These are phyloP conservation scores for Protonibea diacanthus DNA, from an alignment of 2,797 vertebrate species.

Conservation along the genomic window DNA sequence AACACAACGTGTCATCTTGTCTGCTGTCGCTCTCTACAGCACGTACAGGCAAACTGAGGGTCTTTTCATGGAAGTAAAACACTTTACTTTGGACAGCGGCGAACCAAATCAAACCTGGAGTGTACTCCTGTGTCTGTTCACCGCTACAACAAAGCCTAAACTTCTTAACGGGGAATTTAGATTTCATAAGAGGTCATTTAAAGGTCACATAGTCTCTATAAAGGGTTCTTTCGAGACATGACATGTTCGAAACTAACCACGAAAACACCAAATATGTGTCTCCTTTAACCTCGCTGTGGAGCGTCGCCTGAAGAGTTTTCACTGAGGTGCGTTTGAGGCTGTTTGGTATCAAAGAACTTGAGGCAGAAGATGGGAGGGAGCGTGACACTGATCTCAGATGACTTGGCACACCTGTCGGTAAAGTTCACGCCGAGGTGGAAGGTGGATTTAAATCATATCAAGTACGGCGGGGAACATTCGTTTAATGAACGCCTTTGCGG, in stretches of 20 bases:
- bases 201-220: not conserved
- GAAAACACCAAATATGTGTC: not conserved
- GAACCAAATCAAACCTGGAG: not conserved
- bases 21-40: not conserved
- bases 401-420: conserved; percentile 29
- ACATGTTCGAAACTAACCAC: not conserved
- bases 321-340: not conserved
- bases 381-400: conserved; percentile 33
- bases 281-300: not conserved
- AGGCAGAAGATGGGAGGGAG: not conserved
- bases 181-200: conserved; percentile 27
- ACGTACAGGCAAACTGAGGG: not conserved
- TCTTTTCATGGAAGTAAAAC: not conserved
- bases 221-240: not conserved
- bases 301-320: conserved; percentile 7
- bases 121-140: not conserved
- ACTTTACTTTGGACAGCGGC: not conserved
- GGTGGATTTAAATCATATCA: conserved; percentile 13
- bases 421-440: not conserved
- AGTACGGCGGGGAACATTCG: not conserved
- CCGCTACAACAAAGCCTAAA: not conserved
- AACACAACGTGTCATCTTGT: conserved; percentile 32
- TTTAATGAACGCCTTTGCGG: not conserved
- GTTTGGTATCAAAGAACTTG: conserved; percentile 19
- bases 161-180: conserved; percentile 7